Evolutionary conservation across 2,113 vertebrate species (phyloP), one percentile per base, ranked within the genome.

Genomic region (Blennius ocellaris): DNA sequence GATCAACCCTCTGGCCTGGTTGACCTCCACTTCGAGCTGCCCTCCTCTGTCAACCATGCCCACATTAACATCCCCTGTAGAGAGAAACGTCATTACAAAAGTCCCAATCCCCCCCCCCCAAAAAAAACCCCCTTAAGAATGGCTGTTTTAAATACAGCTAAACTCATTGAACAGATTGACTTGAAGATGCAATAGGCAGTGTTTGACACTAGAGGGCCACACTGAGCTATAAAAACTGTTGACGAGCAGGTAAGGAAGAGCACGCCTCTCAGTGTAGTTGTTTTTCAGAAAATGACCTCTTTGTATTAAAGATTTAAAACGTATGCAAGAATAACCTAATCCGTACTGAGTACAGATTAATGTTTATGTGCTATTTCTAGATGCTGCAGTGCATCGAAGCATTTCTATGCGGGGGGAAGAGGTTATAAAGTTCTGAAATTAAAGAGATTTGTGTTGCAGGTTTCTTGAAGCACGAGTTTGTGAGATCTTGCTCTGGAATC

Each of bases 11-110:
- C 98, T 93, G 21, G 97, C 97, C 90, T 98, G 96, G 73, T 96
- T 98, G 85, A 99, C 95, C 80, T 98, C 97, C 78, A 99, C 97
- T 87, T 99, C 96, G 76, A 99, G 93, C 89, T 99, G 98, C 43
- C 97, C 97, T 3, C 94, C 97, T 66, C 97, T 90, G 76, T 99
- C 97, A 16, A 96, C 84, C 94, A 99, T 93, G 10, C 94, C 92
- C 0, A 99, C 83, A 45, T 98, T 94, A 62, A 99, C 95, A 0
- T 99, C 98, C 1, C 98, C 98, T 99, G 77, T 2, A 1, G n/a
- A 36, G 0, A 2, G 48, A 73, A 51, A 59, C 4, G 21, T 50
- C 60, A 9, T 70, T 9, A 50, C 6, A 0, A 53, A 53, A 44
- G 8, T 47, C 12, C 30, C n/a, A 17, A 0, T 11, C 36, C 10